A percentile compares a stretch with the other conserved stretches of the same genome.
These are phyloP conservation scores for Neopelma chrysocephalum DNA, from an alignment of 2,797 vertebrate species.

Conservation along the genomic window DNA sequence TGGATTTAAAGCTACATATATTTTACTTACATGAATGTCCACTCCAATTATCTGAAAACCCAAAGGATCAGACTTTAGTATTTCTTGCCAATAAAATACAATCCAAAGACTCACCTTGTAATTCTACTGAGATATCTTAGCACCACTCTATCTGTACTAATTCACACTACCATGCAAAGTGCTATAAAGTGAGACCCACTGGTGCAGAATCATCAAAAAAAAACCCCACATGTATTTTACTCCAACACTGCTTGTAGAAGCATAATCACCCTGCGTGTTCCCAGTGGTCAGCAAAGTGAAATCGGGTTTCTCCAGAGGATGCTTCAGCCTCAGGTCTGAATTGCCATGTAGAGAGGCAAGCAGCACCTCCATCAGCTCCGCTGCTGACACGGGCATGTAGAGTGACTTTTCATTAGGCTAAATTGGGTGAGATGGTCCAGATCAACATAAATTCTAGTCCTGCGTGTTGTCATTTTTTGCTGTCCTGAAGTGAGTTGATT, in stretches of 20 bases:
- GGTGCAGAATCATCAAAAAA: background rate
- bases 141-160: background rate
- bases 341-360: background rate
- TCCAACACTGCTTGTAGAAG: background rate
- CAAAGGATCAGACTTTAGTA: background rate
- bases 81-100: background rate
- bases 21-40: background rate
- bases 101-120: background rate
- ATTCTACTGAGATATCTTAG: background rate
- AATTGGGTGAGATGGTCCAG: background rate
- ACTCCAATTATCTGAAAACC: background rate
- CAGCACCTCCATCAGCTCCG: background rate
- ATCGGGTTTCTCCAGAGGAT: background rate
- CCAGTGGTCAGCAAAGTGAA: background rate
- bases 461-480: background rate
- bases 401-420: background rate
- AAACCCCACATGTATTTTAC: background rate
- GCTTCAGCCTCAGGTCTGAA: background rate
- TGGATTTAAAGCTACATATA: background rate
- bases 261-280: background rate
- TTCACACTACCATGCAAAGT: background rate
- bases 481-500: background rate
- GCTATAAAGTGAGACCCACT: background rate
- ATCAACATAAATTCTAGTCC: background rate
- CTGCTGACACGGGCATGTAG: background rate